A percentile compares a stretch with the other conserved stretches of the same genome.
Conservation (phyloP, 2,113 vertebrate species). For the Mesocricetus auratus region DNA sequence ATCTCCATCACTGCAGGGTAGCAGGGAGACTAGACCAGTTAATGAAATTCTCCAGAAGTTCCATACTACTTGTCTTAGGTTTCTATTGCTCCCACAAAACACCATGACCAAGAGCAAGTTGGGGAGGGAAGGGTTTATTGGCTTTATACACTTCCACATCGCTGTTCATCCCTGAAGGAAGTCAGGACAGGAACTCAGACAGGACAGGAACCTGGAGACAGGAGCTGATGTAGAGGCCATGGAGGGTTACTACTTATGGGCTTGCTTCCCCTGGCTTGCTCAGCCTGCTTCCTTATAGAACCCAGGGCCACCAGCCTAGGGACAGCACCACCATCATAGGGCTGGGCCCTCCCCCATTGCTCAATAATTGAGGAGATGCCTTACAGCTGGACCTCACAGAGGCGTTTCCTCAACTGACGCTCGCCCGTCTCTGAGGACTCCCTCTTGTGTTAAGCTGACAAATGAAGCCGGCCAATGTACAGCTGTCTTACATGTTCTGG, state of each 20-base stretch:
- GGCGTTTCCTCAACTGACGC: background rate
- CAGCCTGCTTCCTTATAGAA: background rate
- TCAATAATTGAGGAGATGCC: background rate
- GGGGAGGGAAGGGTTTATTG: background rate
- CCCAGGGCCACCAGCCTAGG: background rate
- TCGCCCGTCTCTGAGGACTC: background rate
- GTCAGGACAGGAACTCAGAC: background rate
- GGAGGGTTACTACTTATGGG: background rate
- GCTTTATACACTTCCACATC: background rate
- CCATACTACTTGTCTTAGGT: background rate
- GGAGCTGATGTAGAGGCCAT: background rate
- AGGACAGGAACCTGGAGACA: background rate
- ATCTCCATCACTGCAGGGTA: background rate
- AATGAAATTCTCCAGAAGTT: background rate
- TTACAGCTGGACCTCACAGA: background rate
- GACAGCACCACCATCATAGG: background rate
- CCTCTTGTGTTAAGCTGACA: background rate
- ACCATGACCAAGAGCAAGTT: background rate
- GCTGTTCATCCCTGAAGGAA: background rate
- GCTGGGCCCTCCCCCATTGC: background rate
- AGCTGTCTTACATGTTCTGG: background rate
- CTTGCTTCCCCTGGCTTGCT: background rate
- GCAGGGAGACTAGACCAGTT: background rate
- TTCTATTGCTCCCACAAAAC: background rate
- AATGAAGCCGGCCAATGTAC: background rate